Conservation (phyloP, 2,797 vertebrate species). For the Taeniopygia guttata region DNA sequence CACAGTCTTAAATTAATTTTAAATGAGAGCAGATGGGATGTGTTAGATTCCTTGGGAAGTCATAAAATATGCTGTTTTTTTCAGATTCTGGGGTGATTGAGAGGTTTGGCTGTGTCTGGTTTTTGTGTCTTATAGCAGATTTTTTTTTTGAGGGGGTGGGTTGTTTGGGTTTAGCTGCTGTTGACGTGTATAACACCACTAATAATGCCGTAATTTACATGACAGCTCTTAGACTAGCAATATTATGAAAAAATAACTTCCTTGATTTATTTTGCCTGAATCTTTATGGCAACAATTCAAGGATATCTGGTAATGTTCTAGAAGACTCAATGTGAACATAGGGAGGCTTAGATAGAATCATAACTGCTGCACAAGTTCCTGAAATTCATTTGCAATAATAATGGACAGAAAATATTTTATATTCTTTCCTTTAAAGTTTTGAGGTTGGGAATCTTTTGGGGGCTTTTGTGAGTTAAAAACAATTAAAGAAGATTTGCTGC, state of each 20-base stretch:
- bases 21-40: neutral
- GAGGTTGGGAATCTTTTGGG: accelerated
- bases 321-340: neutral
- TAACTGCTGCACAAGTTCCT: neutral
- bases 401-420: neutral
- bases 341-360: neutral
- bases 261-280: neutral
- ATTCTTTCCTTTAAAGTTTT: neutral
- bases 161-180: neutral
- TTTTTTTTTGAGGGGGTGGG: accelerated
- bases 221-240: neutral
- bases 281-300: neutral
- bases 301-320: neutral
- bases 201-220: neutral
- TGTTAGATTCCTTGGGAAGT: neutral
- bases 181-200: neutral
- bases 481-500: neutral
- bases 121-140: neutral
- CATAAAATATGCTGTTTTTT: accelerated
- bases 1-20: neutral
- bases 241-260: neutral
- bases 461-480: neutral
- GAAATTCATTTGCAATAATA: neutral
- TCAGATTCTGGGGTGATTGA: neutral
- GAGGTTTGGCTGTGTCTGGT: accelerated